Base-by-base conservation (phyloP, 1,140 invertebrate species). In the Neodiprion pinetum region DNA sequence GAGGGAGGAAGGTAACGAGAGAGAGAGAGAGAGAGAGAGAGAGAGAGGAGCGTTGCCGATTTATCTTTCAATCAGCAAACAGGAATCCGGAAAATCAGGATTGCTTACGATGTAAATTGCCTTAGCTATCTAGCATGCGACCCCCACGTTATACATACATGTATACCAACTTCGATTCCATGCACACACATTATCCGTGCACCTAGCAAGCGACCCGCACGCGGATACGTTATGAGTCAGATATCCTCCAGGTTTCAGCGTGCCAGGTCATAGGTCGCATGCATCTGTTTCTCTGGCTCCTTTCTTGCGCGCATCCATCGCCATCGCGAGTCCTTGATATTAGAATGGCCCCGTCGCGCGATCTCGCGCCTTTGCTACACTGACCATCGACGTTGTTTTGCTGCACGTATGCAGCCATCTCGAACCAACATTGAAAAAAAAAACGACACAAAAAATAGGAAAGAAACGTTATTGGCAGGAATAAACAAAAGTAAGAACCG, bases 251-350 rank as follows among this genome's bases (percentile, higher is more conserved):
- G 81, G 83, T 82, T 83, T 80, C 78, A 82, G 82, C 84, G 84
- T 86, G 84, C 84, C 81, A 77, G 85, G 85, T 85, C 84, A 81
- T 61, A 79, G 85, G 85, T 85, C 83, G 82, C 69, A 79, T 84
- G 82, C 84, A 81, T 84, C 83, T 82, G 83, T 83, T 84, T 80
- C 67, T 81, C 81, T 82, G 80, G 17, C 17, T 21, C 17, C 17
- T 21, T 21, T 21, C 17, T 21, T 21, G 17, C 17, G 17, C 17
- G 17, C 17, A 21, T 21, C 50, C 50, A 21, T 21, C 17, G 17
- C 17, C 17, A 21, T 21, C 50, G n/a, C 73, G 78, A 85, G 84
- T 86, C 85, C 85, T 86, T 86, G 85, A 86, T 86, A 86, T 86
- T 85, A 86, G 85, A 86, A 86, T 85, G 84, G 84, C 81, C 84